A percentile compares a stretch with the other conserved stretches of the same genome.
Evolutionary conservation across 2,888 invertebrate genomes (phyloP).

Genomic region (Ochropleura leucogaster): DNA sequence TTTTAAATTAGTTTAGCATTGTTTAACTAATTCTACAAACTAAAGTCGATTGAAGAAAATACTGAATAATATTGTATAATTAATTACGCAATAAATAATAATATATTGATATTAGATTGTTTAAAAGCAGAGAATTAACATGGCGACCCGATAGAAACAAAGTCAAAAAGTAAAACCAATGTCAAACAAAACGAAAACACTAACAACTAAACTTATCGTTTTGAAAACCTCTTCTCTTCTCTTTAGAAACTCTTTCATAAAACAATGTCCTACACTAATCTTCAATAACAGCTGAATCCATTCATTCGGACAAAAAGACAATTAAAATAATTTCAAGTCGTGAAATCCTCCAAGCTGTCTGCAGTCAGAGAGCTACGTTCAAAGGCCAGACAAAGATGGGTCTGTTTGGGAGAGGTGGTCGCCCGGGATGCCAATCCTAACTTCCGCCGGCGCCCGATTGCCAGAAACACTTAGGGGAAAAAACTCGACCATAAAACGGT

Average conservation of each 20-base stretch:
- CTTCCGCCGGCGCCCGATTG: slow-evolving; percentile 88
- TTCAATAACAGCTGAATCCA: slow-evolving; percentile 24
- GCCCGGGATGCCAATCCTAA: slow-evolving; percentile 79
- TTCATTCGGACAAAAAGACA: slow-evolving; percentile 36
- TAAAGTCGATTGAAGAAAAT: not conserved
- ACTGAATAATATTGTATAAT: not conserved
- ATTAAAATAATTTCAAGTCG: slow-evolving; percentile 27
- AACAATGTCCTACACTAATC: not conserved
- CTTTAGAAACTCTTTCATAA: not conserved
- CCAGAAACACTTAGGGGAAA: slow-evolving; percentile 82
- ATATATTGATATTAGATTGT: no score
- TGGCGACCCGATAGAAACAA: not conserved
- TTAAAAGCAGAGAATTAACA: not conserved
- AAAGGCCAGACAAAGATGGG: slow-evolving; percentile 74
- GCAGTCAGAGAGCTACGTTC: slow-evolving; percentile 50
- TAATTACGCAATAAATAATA: not conserved
- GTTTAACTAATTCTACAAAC: not conserved
- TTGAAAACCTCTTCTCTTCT: not conserved
- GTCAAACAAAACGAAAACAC: not conserved
- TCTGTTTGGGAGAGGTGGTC: slow-evolving; percentile 80
- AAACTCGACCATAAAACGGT: slow-evolving; percentile 56
- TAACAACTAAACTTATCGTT: not conserved
- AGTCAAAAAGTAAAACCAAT: not conserved
- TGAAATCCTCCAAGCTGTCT: slow-evolving; percentile 30
- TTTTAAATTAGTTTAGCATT: no score